phyloP scores from a whole-genome alignment of 2,797 vertebrate species.

The Schizothorax lantsangensis region DNA sequence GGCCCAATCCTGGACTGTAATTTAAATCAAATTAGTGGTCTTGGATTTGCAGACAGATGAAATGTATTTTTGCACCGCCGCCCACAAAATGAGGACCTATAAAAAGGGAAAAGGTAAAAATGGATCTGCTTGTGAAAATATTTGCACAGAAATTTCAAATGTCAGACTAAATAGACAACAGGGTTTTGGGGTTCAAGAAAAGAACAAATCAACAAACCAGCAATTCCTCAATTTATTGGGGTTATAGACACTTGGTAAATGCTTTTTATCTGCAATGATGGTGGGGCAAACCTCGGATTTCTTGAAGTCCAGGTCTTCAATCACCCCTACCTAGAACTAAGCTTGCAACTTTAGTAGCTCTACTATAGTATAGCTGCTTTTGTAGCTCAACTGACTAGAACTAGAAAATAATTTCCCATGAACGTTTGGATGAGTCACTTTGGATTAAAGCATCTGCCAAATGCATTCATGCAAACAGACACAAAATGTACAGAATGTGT shows the following conservation, averaged over 20 bases:
- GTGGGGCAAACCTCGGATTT: not conserved
- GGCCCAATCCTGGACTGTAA: constrained; percentile 71
- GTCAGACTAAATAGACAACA: constrained; percentile 22
- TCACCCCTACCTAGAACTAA: not conserved
- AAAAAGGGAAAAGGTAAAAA: constrained; percentile 71
- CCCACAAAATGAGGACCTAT: constrained; percentile 75
- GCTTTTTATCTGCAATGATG: not conserved
- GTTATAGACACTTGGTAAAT: not conserved
- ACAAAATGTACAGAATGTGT: not conserved
- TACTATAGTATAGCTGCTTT: not conserved
- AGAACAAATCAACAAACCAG: not conserved
- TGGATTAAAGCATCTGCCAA: not conserved
- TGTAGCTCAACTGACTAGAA: not conserved
- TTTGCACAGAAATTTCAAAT: constrained; percentile 62
- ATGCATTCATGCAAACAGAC: not conserved
- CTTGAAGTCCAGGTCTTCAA: not conserved
- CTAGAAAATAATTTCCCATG: not conserved
- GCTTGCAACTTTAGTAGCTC: not conserved
- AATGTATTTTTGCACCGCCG: constrained; percentile 77
- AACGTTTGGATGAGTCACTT: not conserved
- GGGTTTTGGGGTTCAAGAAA: not conserved
- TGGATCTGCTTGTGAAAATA: constrained; percentile 67
- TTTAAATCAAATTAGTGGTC: constrained; percentile 76
- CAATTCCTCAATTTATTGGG: not conserved
- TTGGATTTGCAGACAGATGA: constrained; percentile 73